Base-by-base conservation (phyloP, 2,888 invertebrate genomes). In the Synergus laeviventris region DNA sequence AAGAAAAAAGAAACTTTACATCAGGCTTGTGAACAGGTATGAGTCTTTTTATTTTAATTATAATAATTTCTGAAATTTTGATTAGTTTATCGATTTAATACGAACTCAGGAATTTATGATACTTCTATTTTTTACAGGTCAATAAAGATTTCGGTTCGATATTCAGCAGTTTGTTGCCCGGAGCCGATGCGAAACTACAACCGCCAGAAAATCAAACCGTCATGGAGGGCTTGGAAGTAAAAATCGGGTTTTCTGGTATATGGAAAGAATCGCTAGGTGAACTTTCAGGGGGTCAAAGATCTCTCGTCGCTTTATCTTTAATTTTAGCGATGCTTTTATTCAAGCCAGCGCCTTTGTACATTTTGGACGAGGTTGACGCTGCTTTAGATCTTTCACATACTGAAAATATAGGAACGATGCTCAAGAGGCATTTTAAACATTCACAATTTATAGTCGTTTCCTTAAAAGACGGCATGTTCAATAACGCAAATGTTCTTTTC, bases 381-480 rank as follows among this genome's bases (percentile, higher is more conserved):
- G 99, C 99, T 11, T 93, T 99, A 38, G 99, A 99, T 92, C 94
- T 99, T 83, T 97, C 97, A 8, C 99, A 99, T 91, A 99, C 99
- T 14, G 99, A 99, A 92, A 99, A 99, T 92, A 99, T 99, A 87
- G 99, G 99, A 4, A 94, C 94, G 85, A 99, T 99, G 98, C 93
- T 99, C 70, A 96, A 96, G 88, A 93, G 93, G 16, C 97, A 98
- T 91, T 99, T 99, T 89, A 95, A 94, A 83, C 94, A 95, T 88
- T 98, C 98, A 38, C 94, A 99, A 95, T 99, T 99, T 91, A 96
- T 99, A 84, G 96, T 99, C 81, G 99, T 99, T 1, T 99, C 99
- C 0, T 93, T 99, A 64, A 99, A 99, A 90, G 99, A 99, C 91
- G 99, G 99, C 39, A 99, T 99, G 98, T 99, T 99, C 92, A 98